Percentiles rank a stretch among this genome's conserved stretches.
Evolutionary conservation across 2,797 vertebrate genomes (phyloP).

Genomic region (Coregonus suidteri): DNA sequence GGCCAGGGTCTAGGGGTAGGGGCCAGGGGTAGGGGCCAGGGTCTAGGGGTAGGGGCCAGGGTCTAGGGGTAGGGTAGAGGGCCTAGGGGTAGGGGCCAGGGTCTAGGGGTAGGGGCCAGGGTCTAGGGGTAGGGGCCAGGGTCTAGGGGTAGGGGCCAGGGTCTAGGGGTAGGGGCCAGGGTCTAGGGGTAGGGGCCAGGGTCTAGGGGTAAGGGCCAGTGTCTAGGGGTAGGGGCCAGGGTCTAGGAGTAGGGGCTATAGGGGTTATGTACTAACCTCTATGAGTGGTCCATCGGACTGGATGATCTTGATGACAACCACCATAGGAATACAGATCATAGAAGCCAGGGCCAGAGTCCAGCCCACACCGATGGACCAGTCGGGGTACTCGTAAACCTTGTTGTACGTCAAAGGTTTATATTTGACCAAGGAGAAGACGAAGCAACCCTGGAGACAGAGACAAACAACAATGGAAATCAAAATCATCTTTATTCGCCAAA

Average conservation of each 20-base stretch:
- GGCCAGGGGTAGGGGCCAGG: too few species aligned
- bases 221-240: too few species aligned
- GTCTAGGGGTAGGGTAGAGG: too few species aligned
- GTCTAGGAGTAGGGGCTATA: background rate
- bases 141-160: too few species aligned
- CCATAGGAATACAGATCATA: conserved; percentile 97
- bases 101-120: too few species aligned
- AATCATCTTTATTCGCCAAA: too few species aligned
- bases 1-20: too few species aligned
- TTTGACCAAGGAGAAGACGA: conserved; percentile 95
- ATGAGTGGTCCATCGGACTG: conserved; percentile 91
- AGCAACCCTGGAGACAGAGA: conserved; percentile 83
- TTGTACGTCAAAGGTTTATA: conserved; percentile 97
- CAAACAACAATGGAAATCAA: background rate
- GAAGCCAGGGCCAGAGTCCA: conserved; percentile 93
- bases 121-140: too few species aligned
- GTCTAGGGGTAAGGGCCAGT: background rate
- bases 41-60: too few species aligned
- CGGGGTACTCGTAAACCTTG: conserved; percentile 92
- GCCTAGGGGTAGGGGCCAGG: too few species aligned
- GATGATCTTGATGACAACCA: conserved; percentile 91
- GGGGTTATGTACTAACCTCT: conserved; percentile 78
- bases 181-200: too few species aligned
- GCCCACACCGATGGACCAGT: conserved; percentile 92
- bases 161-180: too few species aligned